Evolutionary conservation across 2,797 vertebrate genomes (phyloP).

Genomic region (Nyctibius grandis): DNA sequence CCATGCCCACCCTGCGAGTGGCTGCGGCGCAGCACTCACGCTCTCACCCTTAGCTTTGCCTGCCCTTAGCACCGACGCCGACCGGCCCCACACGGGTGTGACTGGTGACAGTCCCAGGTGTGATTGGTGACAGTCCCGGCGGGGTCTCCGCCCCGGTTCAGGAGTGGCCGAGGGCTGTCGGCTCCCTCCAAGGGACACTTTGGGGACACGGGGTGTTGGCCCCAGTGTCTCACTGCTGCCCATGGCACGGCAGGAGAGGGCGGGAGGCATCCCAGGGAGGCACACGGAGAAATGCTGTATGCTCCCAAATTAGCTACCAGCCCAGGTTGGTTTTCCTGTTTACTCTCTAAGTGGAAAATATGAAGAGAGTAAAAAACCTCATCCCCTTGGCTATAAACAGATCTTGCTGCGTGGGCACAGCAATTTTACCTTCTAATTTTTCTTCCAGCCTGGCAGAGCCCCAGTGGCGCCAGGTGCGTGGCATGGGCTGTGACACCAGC

Average conservation of each 20-base stretch:
- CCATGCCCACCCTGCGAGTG: rapidly evolving
- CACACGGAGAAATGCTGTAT: neutral
- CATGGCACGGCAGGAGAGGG: neutral
- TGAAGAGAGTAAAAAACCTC: slow-evolving; percentile 24
- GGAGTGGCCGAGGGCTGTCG: neutral
- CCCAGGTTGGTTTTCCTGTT: slow-evolving; percentile 60
- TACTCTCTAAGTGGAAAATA: slow-evolving; percentile 25
- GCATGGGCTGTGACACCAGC: neutral
- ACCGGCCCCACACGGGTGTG: rapidly evolving
- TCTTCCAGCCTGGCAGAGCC: neutral
- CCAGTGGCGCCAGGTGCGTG: neutral
- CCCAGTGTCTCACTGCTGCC: rapidly evolving
- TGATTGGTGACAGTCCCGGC: neutral
- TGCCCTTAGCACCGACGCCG: neutral
- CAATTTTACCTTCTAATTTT: neutral
- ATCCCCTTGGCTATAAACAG: slow-evolving; percentile 15
- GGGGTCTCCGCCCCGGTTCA: rapidly evolving
- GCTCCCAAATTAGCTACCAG: slow-evolving; percentile 20
- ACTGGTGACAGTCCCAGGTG: neutral
- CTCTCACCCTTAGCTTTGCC: neutral
- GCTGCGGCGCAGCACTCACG: rapidly evolving
- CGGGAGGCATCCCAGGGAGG: rapidly evolving
- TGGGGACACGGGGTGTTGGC: rapidly evolving
- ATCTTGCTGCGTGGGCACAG: neutral
- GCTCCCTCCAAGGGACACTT: neutral